These are phyloP conservation scores for Epinotia ramella DNA, from an alignment of 2,888 invertebrate genomes.

Conservation along the genomic window DNA sequence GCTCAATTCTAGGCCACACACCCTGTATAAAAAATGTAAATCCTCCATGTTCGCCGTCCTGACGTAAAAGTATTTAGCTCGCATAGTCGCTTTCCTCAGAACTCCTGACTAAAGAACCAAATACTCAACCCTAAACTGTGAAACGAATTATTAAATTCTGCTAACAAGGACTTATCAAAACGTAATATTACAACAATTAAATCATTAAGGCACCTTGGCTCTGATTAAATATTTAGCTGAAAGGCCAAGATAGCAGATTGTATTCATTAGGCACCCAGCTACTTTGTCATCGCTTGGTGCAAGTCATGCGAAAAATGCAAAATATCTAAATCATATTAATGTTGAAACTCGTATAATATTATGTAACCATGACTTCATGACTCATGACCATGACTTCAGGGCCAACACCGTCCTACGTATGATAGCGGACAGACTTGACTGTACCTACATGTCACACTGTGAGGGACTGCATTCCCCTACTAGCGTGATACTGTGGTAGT, in stretches of 20 bases:
- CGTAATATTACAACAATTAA: slow-evolving; percentile 71
- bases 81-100: background rate
- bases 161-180: slow-evolving; percentile 48
- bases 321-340: background rate
- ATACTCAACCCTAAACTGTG: background rate
- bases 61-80: background rate
- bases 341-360: too few relatives aligned
- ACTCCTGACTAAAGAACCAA: background rate
- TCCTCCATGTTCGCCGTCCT: too few relatives aligned
- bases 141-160: slow-evolving; percentile 24
- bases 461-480: too few relatives aligned
- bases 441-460: too few relatives aligned
- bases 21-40: too few relatives aligned
- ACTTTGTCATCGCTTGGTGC: slow-evolving; percentile 47
- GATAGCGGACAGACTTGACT: too few relatives aligned
- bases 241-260: slow-evolving; percentile 67
- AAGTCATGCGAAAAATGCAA: background rate
- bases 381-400: too few relatives aligned
- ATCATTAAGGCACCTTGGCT: slow-evolving; percentile 64
- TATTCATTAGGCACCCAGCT: slow-evolving; percentile 61
- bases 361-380: too few relatives aligned
- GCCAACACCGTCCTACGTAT: too few relatives aligned
- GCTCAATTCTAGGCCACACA: too few relatives aligned
- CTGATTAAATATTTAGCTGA: slow-evolving; percentile 77
- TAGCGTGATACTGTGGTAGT: too few relatives aligned